Conservation (phyloP, 1,140 invertebrate genomes). For the Monomorium pharaonis region DNA sequence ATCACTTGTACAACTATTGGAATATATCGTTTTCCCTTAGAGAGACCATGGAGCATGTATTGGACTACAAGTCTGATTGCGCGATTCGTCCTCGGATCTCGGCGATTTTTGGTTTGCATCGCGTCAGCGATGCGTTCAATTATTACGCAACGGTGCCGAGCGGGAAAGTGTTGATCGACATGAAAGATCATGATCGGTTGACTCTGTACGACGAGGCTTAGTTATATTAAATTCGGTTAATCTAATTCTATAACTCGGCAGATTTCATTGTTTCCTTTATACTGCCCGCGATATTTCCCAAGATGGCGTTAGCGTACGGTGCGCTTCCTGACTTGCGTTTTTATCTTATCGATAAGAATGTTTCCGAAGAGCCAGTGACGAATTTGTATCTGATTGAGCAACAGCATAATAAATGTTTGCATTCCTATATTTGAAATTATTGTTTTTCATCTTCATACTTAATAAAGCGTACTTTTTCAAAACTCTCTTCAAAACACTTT, state of each 20-base stretch:
- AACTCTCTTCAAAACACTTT: neutral
- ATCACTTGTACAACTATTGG: neutral
- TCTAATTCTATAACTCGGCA: neutral
- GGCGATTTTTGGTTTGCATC: constrained; percentile 49
- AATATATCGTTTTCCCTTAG: neutral
- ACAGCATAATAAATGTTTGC: neutral
- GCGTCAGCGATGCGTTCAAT: constrained; percentile 44
- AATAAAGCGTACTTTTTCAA: neutral
- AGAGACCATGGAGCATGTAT: constrained; percentile 39
- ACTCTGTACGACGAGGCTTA: neutral
- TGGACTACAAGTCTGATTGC: constrained; percentile 29
- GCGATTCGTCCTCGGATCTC: constrained; percentile 41
- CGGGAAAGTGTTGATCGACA: constrained; percentile 48
- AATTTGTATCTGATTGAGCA: neutral
- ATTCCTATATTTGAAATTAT: neutral
- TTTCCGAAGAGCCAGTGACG: neutral
- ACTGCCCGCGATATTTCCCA: neutral
- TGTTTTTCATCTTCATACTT: neutral
- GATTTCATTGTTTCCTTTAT: neutral
- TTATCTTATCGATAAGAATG: neutral
- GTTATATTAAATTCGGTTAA: neutral
- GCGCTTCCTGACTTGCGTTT: neutral
- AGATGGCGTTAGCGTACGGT: neutral
- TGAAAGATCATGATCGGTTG: constrained; percentile 47
- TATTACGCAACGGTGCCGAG: constrained; percentile 13